Conservation (phyloP, 2,888 invertebrate genomes). For the Enchytraeus crypticus region DNA sequence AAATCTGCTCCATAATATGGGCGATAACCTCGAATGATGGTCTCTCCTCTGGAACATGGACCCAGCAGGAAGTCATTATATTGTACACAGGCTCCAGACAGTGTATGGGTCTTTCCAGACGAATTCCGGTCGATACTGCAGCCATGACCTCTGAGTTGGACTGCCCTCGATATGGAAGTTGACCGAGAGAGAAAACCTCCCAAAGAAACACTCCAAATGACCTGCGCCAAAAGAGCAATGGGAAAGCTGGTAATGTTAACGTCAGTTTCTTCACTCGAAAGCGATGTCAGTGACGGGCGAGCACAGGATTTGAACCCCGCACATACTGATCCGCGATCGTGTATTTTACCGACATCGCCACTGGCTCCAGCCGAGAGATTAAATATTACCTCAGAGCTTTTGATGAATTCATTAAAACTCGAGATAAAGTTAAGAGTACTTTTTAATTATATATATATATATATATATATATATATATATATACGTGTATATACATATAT, state of each 20-base stretch:
- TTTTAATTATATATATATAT: background rate
- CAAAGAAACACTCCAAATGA: background rate
- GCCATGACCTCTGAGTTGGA: background rate
- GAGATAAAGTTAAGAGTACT: background rate
- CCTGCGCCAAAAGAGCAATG: no score
- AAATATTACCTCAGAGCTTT: no score
- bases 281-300: no score
- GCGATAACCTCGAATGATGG: background rate
- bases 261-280: no score
- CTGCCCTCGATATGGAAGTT: background rate
- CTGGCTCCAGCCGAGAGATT: no score
- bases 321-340: no score
- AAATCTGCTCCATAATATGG: background rate
- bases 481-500: background rate
- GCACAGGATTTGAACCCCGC: no score
- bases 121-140: background rate
- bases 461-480: background rate
- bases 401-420: background rate
- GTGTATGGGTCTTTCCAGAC: background rate
- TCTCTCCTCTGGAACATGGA: background rate
- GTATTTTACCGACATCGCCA: no score
- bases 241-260: no score
- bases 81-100: background rate
- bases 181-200: background rate
- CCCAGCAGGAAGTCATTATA: background rate